Evolutionary conservation across 2,797 vertebrate genomes (phyloP).

Genomic region (Betta splendens): DNA sequence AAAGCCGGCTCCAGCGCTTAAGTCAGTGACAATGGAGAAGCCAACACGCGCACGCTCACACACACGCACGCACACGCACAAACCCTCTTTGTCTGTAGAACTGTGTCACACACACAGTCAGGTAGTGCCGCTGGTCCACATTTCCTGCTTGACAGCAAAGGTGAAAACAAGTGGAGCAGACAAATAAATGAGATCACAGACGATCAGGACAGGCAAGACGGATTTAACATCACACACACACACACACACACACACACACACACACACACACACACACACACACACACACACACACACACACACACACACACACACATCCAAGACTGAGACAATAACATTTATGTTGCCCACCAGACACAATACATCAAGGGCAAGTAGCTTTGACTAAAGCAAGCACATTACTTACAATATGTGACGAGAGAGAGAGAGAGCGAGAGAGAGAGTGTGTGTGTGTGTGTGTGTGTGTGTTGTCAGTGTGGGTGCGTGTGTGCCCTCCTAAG

Average conservation of each 20-base stretch:
- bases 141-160: constrained; percentile 54
- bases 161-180: constrained; percentile 43
- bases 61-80: no score
- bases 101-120: constrained; percentile 2
- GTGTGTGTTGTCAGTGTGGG: constrained; percentile 25
- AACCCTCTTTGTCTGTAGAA: no score
- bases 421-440: no score
- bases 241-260: constrained; percentile 2
- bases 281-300: constrained; percentile 2
- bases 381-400: constrained; percentile 60
- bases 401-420: constrained; percentile 43
- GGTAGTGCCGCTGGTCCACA: constrained; percentile 35
- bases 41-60: constrained; percentile 31
- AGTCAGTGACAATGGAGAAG: constrained; percentile 58
- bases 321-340: constrained; percentile 35
- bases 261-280: background rate
- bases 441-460: constrained; percentile 34
- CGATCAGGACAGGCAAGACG: background rate
- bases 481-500: constrained; percentile 31
- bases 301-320: constrained; percentile 6
- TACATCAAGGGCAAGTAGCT: constrained; percentile 36
- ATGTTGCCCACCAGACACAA: constrained; percentile 41
- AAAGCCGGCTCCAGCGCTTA: constrained; percentile 60
- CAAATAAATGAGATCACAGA: constrained; percentile 27
- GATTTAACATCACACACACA: constrained; percentile 1